These are phyloP conservation scores for Sciurus carolinensis DNA, from an alignment of 2,797 vertebrate species.

Conservation along the genomic window DNA sequence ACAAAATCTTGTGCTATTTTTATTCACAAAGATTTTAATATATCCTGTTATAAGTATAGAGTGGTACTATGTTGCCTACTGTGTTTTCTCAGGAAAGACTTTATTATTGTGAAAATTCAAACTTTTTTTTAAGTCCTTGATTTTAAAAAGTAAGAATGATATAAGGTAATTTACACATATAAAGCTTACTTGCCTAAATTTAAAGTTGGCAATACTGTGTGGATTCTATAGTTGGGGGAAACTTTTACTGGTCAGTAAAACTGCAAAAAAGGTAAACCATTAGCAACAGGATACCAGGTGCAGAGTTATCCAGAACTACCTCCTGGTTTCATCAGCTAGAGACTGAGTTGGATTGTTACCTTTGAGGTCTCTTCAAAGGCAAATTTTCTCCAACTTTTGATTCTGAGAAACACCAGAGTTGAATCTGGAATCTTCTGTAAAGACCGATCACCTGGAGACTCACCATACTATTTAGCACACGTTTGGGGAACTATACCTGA, in stretches of 20 bases:
- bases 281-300: background rate
- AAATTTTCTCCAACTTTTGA: background rate
- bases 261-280: background rate
- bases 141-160: background rate
- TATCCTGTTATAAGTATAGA: background rate
- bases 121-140: background rate
- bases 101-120: background rate
- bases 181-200: background rate
- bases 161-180: background rate
- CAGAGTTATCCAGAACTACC: background rate
- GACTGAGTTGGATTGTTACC: background rate
- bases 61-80: background rate
- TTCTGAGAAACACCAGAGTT: background rate
- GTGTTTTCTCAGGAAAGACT: background rate
- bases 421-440: background rate
- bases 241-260: conserved; percentile 17
- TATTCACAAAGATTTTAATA: conserved; percentile 11
- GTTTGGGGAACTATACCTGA: background rate
- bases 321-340: background rate
- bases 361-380: background rate
- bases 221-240: background rate
- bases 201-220: background rate
- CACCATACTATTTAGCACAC: no score
- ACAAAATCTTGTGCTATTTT: conserved; percentile 1
- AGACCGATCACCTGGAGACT: background rate